Percentiles rank a stretch among this genome's conserved stretches.
Evolutionary conservation across 2,888 invertebrate species (phyloP).

Genomic region (Drosophila hamatofila): DNA sequence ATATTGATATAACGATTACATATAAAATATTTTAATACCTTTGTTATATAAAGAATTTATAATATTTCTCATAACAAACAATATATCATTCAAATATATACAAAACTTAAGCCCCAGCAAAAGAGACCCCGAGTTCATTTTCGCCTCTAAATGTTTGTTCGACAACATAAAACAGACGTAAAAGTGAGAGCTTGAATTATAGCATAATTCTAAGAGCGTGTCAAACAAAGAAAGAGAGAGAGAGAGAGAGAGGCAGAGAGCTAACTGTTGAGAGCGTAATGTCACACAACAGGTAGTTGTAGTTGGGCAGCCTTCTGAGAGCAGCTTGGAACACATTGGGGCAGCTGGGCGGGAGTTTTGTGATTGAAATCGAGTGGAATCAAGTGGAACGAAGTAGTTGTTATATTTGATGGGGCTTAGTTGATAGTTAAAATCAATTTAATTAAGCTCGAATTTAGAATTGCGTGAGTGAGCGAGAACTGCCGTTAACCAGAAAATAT

Average conservation of each 20-base stretch:
- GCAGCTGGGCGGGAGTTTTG: constrained; percentile 41
- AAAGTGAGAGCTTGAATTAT: neutral
- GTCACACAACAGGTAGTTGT: constrained; percentile 40
- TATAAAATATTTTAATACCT: neutral
- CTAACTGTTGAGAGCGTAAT: neutral
- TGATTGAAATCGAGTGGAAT: constrained; percentile 50
- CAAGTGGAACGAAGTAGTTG: constrained; percentile 45
- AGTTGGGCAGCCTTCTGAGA: constrained; percentile 4
- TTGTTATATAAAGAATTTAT: neutral
- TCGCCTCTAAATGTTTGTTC: neutral
- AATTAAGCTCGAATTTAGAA: constrained; percentile 36
- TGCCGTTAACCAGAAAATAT: constrained; percentile 27
- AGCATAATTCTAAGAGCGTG: neutral
- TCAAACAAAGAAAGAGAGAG: neutral
- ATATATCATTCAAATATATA: neutral
- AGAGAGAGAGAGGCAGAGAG: neutral
- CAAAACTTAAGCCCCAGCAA: neutral
- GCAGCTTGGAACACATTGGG: constrained; percentile 33
- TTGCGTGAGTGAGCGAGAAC: constrained; percentile 11
- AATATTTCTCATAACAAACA: neutral
- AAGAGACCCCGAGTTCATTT: neutral
- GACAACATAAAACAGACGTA: neutral
- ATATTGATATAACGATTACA: neutral
- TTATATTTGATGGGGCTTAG: constrained; percentile 11
- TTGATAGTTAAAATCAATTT: constrained; percentile 36